A percentile compares a stretch with the other conserved stretches of the same genome.
Evolutionary conservation across 1,140 invertebrate species (phyloP).

Genomic region (Laupala kohalensis): DNA sequence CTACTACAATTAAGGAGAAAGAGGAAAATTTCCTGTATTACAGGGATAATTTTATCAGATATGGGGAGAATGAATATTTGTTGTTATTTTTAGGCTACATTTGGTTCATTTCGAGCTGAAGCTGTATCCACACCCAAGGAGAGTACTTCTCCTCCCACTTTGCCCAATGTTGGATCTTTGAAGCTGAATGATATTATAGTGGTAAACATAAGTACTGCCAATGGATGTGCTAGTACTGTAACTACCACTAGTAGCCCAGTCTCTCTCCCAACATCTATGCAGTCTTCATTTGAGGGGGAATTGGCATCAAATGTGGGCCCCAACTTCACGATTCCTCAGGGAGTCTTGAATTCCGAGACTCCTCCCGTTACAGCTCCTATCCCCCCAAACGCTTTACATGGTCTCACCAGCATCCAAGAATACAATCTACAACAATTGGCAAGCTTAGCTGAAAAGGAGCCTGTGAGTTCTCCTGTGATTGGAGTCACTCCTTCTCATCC

Average conservation of each 20-base stretch:
- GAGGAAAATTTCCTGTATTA: not conserved
- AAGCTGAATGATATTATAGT: slow-evolving; percentile 1
- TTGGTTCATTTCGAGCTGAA: slow-evolving; percentile 57
- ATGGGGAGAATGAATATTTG: not conserved
- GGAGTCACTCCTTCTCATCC: slow-evolving; percentile 17
- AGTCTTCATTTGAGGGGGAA: slow-evolving; percentile 60
- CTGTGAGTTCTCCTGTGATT: slow-evolving; percentile 10
- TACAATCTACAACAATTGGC: slow-evolving; percentile 71
- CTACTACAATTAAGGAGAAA: not conserved
- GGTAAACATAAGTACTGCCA: slow-evolving; percentile 17
- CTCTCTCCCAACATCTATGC: slow-evolving; percentile 50
- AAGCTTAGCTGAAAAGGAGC: slow-evolving; percentile 34
- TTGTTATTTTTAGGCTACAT: slow-evolving; percentile 38
- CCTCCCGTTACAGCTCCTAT: slow-evolving; percentile 8
- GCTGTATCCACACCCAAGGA: slow-evolving; percentile 25
- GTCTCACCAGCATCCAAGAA: slow-evolving; percentile 60
- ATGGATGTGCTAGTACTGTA: slow-evolving; percentile 37
- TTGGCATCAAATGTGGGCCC: not conserved
- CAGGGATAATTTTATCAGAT: not conserved
- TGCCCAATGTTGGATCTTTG: not conserved
- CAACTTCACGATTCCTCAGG: not conserved
- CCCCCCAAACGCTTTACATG: slow-evolving; percentile 23
- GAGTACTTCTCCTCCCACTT: slow-evolving; percentile 1
- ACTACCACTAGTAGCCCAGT: slow-evolving; percentile 44
- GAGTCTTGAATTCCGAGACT: not conserved